Evolutionary conservation across 2,797 vertebrate species (phyloP).

Genomic region (Phyllotis vaccarum): DNA sequence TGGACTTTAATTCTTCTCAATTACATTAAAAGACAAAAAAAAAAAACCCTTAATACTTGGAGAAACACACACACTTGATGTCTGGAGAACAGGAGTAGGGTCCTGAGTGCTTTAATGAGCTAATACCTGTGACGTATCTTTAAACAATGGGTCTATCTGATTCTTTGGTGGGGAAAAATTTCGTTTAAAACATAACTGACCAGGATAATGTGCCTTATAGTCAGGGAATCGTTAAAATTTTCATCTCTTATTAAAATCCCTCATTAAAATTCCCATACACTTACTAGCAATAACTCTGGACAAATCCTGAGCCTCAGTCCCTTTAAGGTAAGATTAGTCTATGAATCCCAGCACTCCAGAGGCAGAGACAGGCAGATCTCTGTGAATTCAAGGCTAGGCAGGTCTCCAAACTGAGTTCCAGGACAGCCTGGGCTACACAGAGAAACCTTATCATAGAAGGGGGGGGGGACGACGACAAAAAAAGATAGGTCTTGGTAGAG

Average conservation of each 20-base stretch:
- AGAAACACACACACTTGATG: neutral
- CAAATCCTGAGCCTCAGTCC: neutral
- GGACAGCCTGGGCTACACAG: neutral
- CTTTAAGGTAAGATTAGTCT: neutral
- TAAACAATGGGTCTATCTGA: neutral
- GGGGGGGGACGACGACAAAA: no score
- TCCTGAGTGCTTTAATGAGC: neutral
- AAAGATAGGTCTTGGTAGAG: neutral
- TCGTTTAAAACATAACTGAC: neutral
- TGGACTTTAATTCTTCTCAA: neutral
- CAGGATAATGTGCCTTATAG: neutral
- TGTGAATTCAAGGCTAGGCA: neutral
- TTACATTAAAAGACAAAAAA: neutral
- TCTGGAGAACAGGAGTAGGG: neutral
- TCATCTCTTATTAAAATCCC: no score
- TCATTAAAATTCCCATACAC: neutral
- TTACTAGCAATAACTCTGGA: neutral
- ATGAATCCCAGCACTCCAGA: neutral
- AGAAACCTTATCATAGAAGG: no score
- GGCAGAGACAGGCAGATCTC: neutral
- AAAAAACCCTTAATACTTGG: neutral
- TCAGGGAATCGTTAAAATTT: neutral
- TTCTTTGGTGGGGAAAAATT: neutral
- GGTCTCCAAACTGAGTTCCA: neutral
- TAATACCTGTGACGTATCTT: neutral